Conservation (phyloP, 2,797 vertebrate genomes). For the Clamator glandarius region DNA sequence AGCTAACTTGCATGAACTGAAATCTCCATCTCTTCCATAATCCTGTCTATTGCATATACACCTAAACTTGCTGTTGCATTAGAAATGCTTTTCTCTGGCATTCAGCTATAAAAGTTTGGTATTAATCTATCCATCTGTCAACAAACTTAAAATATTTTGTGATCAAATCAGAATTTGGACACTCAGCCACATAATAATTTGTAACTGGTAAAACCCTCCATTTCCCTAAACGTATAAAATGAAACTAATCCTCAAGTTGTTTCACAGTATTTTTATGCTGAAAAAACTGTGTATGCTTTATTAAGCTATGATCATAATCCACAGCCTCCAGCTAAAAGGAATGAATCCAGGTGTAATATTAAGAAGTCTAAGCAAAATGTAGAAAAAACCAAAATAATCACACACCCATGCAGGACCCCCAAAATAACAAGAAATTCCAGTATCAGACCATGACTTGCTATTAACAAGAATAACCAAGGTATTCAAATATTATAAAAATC, state of each 20-base stretch:
- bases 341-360: neutral
- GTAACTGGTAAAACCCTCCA: neutral
- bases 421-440: neutral
- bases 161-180: neutral
- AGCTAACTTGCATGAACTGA: neutral
- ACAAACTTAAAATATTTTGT: neutral
- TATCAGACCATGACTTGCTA: neutral
- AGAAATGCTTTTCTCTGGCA: neutral
- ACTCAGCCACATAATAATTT: neutral
- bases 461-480: neutral
- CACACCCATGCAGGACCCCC: neutral
- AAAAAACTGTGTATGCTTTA: neutral
- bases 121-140: neutral
- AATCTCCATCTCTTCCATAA: neutral
- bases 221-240: neutral
- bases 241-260: neutral
- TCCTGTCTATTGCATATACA: neutral
- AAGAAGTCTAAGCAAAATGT: neutral
- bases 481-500: neutral
- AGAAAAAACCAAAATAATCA: neutral
- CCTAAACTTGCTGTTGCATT: neutral
- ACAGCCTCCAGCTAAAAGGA: neutral
- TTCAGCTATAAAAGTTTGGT: neutral
- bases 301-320: neutral
- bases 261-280: neutral